Base-by-base conservation (phyloP, 23 tunicate genomes). In the Botrylloides violaceus region DNA sequence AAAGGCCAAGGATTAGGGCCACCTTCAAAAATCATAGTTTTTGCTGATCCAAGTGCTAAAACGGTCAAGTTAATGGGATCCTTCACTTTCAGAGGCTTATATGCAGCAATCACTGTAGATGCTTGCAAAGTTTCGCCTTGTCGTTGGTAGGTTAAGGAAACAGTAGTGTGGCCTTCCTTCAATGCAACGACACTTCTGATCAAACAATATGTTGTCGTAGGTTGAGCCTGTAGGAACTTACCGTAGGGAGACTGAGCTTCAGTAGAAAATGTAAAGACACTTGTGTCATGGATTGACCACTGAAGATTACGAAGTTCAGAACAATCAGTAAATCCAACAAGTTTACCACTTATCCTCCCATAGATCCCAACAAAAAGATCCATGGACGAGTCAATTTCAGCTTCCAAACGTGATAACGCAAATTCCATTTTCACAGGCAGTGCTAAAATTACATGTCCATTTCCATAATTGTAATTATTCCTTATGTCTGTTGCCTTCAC, bases 1-100 rank as follows among this genome's bases (percentile, higher is more conserved):
- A 70, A 72, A 15, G 96, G 83, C 96, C 96, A 88, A 24, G 83
- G 70, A 23, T 39, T 71, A 0, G 96, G 96, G 1, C 96, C 96
- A 3, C 88, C 88, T 34, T 57, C 57, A 58, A 77, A 88, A 2
- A 62, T 38, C 39, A 81, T 28, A 19, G 34, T 6, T 35, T 81
- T 81, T 50, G 73, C 56, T 2, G 96, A 88, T 50, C 64, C 96
- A 34, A 88, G 61, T 37, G 66, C 36, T 2, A 88, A 64, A 29
- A 88, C 83, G 28, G 96, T 87, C 38, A 73, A 28, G 19, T 30
- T 49, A 6, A 53, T 49, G 12, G 96, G 96, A 63, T 88, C 96
- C 15, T 59, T 35, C 31, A 88, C 83, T 64, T 49, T 66, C 0
- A 88, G 64, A 20, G 87, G 77, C 6, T 81, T 80, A 65, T 72